Evolutionary conservation across 2,113 vertebrate species (phyloP).

Genomic region (Notothenia coriiceps): DNA sequence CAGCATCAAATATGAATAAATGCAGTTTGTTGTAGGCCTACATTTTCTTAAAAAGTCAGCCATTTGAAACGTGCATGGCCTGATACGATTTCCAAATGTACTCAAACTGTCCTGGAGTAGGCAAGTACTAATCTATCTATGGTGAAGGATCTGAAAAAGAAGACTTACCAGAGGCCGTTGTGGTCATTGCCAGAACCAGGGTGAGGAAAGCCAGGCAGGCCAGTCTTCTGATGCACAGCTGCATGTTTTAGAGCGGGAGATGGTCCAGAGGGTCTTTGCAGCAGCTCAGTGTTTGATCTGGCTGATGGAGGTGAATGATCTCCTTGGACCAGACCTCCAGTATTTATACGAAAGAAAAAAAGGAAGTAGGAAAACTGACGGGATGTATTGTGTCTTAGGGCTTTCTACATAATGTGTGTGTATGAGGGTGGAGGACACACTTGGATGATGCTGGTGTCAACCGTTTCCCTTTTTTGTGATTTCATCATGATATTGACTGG

Average conservation of each 20-base stretch:
- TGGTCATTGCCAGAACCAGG: slow-evolving; percentile 37
- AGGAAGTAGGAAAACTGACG: slow-evolving; percentile 51
- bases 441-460: background rate
- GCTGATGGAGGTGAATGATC: slow-evolving; percentile 26
- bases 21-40: background rate
- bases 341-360: slow-evolving; percentile 69
- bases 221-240: slow-evolving; percentile 59
- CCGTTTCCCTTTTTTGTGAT: slow-evolving; percentile 28
- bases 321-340: slow-evolving; percentile 3
- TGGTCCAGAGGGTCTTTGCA: slow-evolving; percentile 41
- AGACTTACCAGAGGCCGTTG: slow-evolving; percentile 50
- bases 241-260: slow-evolving; percentile 64
- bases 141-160: background rate
- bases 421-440: background rate
- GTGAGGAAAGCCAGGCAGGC: slow-evolving; percentile 55
- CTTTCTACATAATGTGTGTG: background rate
- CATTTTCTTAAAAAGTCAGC: background rate
- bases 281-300: slow-evolving; percentile 15
- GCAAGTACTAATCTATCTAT: background rate
- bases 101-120: background rate
- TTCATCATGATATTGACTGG: slow-evolving; percentile 16
- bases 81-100: background rate
- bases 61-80: background rate
- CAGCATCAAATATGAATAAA: background rate
- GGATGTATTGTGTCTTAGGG: slow-evolving; percentile 7